Conservation (phyloP, 35 echinoderm and acorn worm species). For the Holothuria glaberrima region DNA sequence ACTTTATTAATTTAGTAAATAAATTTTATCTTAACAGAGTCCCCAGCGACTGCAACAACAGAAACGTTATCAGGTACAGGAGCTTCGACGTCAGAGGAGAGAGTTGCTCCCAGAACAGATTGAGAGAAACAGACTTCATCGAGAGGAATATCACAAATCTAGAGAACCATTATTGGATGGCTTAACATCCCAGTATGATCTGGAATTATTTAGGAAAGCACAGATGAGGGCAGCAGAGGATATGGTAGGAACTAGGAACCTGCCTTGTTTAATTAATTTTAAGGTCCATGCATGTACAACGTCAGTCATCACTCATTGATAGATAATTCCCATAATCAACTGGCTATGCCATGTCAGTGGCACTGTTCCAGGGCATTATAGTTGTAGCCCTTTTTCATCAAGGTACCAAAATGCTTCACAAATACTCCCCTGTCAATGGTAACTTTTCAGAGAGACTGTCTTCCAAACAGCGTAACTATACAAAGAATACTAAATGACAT, state of each 20-base stretch:
- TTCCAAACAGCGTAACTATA: no score
- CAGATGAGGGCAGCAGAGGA: constrained; percentile 94
- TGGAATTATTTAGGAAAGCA: constrained; percentile 91
- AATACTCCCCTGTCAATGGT: no score
- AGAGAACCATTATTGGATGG: constrained; percentile 86
- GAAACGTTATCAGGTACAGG: constrained; percentile 79
- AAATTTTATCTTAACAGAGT: constrained; percentile 52
- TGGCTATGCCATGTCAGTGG: no score
- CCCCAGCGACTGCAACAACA: constrained; percentile 82
- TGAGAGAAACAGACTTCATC: constrained; percentile 76
- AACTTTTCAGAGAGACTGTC: no score
- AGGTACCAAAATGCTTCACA: no score
- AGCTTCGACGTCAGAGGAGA: constrained; percentile 71
- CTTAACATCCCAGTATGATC: constrained; percentile 94
- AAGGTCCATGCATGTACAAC: no score
- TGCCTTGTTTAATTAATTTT: no score
- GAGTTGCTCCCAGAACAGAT: constrained; percentile 77
- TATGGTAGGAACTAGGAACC: constrained; percentile 71
- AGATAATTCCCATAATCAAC: no score
- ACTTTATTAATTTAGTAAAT: neutral
- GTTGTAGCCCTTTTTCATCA: no score
- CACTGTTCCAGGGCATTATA: no score
- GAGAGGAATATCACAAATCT: constrained; percentile 90
- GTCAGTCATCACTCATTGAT: no score
- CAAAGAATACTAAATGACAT: no score